Evolutionary conservation across 2,797 vertebrate genomes (phyloP).

Genomic region (Delichon dasypus): DNA sequence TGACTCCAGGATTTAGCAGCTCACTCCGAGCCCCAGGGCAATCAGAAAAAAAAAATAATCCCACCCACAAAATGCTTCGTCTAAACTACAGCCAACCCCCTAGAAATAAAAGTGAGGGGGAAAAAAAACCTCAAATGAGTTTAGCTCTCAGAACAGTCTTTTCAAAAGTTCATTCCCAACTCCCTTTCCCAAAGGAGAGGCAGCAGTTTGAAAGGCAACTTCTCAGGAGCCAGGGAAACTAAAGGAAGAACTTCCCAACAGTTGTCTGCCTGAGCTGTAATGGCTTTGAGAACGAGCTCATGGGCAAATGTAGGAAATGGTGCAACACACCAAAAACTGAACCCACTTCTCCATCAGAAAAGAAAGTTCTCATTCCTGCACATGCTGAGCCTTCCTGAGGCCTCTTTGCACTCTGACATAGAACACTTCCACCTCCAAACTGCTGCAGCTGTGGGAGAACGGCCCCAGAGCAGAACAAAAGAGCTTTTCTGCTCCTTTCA

Average conservation of each 20-base stretch:
- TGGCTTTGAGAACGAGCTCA: background rate
- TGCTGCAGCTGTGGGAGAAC: background rate
- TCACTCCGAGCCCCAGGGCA: conserved; percentile 15
- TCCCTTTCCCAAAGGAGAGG: background rate
- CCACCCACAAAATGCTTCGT: conserved; percentile 37
- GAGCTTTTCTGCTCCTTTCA: background rate
- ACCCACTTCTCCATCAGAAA: background rate
- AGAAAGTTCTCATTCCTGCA: background rate
- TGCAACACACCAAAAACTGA: background rate
- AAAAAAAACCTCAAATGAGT: background rate
- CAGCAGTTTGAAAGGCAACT: background rate
- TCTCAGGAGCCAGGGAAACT: background rate
- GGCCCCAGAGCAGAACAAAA: background rate
- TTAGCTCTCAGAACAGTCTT: background rate
- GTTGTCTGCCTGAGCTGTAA: background rate
- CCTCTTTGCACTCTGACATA: background rate
- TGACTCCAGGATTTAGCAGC: conserved; percentile 53
- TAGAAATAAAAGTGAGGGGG: background rate
- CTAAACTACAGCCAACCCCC: conserved; percentile 28
- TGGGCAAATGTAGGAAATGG: background rate
- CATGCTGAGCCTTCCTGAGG: background rate
- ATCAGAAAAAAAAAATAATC: background rate
- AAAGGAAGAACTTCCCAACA: background rate
- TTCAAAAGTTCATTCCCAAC: background rate
- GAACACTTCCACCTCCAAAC: background rate